Conservation (phyloP, 2,888 invertebrate species). For the Platycheirus rosarum region DNA sequence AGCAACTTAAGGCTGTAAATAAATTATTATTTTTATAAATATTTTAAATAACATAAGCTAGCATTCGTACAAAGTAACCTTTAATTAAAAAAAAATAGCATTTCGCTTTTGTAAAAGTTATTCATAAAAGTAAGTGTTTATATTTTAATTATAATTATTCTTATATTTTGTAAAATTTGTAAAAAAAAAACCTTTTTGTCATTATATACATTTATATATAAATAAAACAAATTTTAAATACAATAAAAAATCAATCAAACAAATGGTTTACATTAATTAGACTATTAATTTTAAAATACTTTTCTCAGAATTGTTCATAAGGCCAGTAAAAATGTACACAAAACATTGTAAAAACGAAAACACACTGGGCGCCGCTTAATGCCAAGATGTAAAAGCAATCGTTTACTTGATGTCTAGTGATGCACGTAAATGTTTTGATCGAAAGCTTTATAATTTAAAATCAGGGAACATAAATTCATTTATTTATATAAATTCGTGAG, state of each 20-base stretch:
- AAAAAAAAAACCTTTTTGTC: slow-evolving; percentile 32
- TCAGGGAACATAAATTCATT: slow-evolving; percentile 1
- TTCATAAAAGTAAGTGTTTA: too few species aligned
- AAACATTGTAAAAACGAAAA: slow-evolving; percentile 10
- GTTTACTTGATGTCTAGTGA: slow-evolving; percentile 31
- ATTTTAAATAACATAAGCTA: slow-evolving; percentile 33
- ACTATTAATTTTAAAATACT: too few species aligned
- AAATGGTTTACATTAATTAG: too few species aligned
- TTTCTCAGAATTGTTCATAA: too few species aligned
- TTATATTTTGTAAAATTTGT: slow-evolving; percentile 45
- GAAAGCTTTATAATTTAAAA: slow-evolving; percentile 56
- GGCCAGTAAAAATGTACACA: too few species aligned
- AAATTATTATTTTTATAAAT: slow-evolving; percentile 54
- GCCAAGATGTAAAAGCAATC: slow-evolving; percentile 21
- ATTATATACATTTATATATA: slow-evolving; percentile 11
- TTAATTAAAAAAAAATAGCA: slow-evolving; percentile 21
- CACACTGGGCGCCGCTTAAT: slow-evolving; percentile 29
- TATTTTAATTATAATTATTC: neutral
- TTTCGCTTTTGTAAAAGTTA: too few species aligned
- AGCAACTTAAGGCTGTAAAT: slow-evolving; percentile 60
- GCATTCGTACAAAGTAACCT: slow-evolving; percentile 60
- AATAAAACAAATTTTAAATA: slow-evolving; percentile 4
- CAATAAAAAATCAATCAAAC: too few species aligned
- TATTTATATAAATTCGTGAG: slow-evolving; percentile 8
- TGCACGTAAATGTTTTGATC: slow-evolving; percentile 52